A percentile compares a stretch with the other conserved stretches of the same genome.
These are phyloP conservation scores for Lordiphosa clarofinis DNA, from an alignment of 1,140 invertebrate species.

Conservation along the genomic window DNA sequence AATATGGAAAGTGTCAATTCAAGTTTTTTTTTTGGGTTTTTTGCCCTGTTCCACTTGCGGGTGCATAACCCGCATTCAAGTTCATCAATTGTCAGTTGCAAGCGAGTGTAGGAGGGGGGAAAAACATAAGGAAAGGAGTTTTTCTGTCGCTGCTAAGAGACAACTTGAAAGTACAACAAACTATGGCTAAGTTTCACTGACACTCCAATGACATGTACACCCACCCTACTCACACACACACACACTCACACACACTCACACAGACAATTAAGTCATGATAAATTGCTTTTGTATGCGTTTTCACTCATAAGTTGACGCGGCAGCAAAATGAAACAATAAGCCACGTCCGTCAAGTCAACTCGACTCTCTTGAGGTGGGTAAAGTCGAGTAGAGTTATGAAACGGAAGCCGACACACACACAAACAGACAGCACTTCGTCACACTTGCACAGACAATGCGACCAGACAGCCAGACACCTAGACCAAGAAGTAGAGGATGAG, in stretches of 20 bases:
- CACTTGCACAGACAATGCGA: conserved; percentile 68
- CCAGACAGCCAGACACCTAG: conserved; percentile 54
- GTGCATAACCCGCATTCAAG: conserved; percentile 38
- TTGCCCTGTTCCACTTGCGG: conserved; percentile 16
- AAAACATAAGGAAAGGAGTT: not conserved
- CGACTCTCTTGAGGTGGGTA: conserved; percentile 67
- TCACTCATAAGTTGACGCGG: conserved; percentile 60
- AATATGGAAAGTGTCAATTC: conserved; percentile 71
- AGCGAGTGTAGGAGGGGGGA: too few relatives aligned
- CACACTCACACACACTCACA: conserved; percentile 20
- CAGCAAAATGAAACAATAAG: conserved; percentile 75
- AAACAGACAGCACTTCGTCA: conserved; percentile 40
- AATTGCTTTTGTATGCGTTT: conserved; percentile 76
- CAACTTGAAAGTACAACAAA: conserved; percentile 58
- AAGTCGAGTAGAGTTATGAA: conserved; percentile 61
- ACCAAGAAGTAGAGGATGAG: conserved; percentile 10
- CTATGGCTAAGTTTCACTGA: conserved; percentile 61
- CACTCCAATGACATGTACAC: conserved; percentile 62
- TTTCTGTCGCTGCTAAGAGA: conserved; percentile 12
- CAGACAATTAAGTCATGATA: conserved; percentile 71
- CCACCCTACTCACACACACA: conserved; percentile 9
- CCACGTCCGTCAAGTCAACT: conserved; percentile 72
- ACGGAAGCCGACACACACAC: conserved; percentile 52
- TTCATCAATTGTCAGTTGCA: conserved; percentile 47
- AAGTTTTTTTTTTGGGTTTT: conserved; percentile 39